These are phyloP conservation scores for Dynastes grantii DNA, from an alignment of 2,888 invertebrate genomes.

Conservation along the genomic window DNA sequence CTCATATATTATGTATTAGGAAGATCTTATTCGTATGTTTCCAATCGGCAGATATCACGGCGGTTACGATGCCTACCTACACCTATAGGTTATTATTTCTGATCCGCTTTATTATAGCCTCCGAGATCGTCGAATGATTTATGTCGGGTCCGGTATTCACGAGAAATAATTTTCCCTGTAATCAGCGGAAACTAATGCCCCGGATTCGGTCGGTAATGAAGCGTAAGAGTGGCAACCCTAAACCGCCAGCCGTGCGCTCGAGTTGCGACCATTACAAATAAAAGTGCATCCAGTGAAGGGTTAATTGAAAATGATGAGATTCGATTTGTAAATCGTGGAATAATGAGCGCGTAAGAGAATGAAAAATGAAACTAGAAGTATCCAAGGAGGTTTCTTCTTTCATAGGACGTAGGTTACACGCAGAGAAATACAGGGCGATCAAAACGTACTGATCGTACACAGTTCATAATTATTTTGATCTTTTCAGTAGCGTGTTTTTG, in stretches of 20 bases:
- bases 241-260: too few species aligned
- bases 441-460: too few species aligned
- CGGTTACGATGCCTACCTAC: too few species aligned
- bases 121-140: constrained; percentile 55
- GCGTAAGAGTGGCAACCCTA: constrained; percentile 16
- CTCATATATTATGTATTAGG: not conserved
- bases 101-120: constrained; percentile 39
- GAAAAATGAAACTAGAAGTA: not conserved
- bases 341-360: not conserved
- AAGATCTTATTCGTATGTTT: not conserved
- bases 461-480: too few species aligned
- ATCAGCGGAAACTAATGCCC: constrained; percentile 38
- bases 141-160: constrained; percentile 54
- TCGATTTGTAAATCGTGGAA: constrained; percentile 9
- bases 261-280: not conserved
- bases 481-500: too few species aligned
- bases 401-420: too few species aligned
- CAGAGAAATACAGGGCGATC: too few species aligned
- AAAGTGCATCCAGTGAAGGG: not conserved
- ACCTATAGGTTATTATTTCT: constrained; percentile 26
- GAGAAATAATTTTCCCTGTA: constrained; percentile 53
- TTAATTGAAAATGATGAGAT: constrained; percentile 29
- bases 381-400: too few species aligned
- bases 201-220: constrained; percentile 32
- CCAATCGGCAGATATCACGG: not conserved